Evolutionary conservation across 2,113 vertebrate genomes (phyloP).

Genomic region (Psittacula cyanocephala): DNA sequence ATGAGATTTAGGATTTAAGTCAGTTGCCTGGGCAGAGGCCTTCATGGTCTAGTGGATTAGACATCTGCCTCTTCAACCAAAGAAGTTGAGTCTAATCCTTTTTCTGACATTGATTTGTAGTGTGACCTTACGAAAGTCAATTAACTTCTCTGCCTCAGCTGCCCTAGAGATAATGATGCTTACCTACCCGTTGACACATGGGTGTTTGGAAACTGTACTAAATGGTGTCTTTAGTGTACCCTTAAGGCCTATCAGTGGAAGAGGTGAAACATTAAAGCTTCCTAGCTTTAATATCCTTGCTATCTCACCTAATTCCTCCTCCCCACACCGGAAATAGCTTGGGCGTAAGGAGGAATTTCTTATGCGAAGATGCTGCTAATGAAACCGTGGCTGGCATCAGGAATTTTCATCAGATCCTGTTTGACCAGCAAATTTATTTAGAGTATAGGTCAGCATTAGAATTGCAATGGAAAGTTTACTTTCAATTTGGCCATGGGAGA

Average conservation of each 20-base stretch:
- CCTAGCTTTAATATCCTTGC: background rate
- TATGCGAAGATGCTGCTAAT: background rate
- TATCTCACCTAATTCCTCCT: background rate
- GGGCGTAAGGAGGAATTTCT: background rate
- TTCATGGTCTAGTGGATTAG: constrained; percentile 56
- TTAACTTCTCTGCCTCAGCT: constrained; percentile 64
- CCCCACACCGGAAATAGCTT: background rate
- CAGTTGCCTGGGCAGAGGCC: constrained; percentile 45
- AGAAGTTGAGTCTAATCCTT: constrained; percentile 53
- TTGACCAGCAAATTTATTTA: background rate
- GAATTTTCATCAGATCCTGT: background rate
- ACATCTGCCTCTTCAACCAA: constrained; percentile 54
- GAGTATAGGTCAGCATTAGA: background rate
- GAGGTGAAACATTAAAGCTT: constrained; percentile 10
- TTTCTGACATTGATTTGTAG: constrained; percentile 57
- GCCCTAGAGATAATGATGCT: constrained; percentile 45
- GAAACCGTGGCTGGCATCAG: background rate
- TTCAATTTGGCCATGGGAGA: background rate
- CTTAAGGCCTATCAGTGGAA: background rate
- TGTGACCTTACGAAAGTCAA: constrained; percentile 58
- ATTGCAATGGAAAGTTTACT: background rate
- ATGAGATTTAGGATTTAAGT: constrained; percentile 61
- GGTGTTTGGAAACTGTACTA: background rate
- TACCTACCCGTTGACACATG: constrained; percentile 22
- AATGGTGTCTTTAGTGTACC: background rate